Conservation (phyloP, 2,113 vertebrate genomes). For the Seriola rivoliana region DNA sequence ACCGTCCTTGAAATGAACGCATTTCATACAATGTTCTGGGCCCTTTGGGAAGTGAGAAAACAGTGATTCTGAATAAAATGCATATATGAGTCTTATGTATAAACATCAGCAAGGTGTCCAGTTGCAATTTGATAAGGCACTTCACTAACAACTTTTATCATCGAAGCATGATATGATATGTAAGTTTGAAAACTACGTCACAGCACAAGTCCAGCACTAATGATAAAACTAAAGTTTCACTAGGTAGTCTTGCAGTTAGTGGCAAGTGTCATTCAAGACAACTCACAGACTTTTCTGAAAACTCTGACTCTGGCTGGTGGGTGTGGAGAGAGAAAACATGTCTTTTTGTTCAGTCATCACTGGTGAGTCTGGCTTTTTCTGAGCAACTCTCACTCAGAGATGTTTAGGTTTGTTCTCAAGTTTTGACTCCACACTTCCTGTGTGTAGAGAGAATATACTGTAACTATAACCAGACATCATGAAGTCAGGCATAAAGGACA, state of each 20-base stretch:
- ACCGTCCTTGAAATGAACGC: conserved; percentile 97
- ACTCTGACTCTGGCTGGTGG: background rate
- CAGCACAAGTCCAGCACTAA: background rate
- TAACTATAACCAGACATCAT: background rate
- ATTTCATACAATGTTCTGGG: conserved; percentile 96
- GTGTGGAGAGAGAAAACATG: background rate
- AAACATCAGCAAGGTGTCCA: background rate
- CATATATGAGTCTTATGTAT: background rate
- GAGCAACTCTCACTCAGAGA: background rate
- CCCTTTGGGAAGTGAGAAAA: conserved; percentile 82
- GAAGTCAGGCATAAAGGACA: conserved; percentile 16
- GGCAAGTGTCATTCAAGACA: background rate
- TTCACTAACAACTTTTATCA: background rate
- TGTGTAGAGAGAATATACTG: background rate
- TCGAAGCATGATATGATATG: too few species aligned
- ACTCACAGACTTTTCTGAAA: background rate
- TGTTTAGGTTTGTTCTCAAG: background rate
- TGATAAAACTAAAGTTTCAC: background rate
- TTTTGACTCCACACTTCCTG: background rate
- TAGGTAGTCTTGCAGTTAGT: background rate
- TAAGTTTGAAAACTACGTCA: background rate
- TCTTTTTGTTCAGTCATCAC: background rate
- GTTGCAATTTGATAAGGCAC: background rate
- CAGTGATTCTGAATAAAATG: background rate
- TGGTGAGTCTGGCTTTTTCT: background rate